Evolutionary conservation across 2,888 invertebrate genomes (phyloP), one percentile per base, ranked within the genome.

Genomic region (Hermodice carunculata): DNA sequence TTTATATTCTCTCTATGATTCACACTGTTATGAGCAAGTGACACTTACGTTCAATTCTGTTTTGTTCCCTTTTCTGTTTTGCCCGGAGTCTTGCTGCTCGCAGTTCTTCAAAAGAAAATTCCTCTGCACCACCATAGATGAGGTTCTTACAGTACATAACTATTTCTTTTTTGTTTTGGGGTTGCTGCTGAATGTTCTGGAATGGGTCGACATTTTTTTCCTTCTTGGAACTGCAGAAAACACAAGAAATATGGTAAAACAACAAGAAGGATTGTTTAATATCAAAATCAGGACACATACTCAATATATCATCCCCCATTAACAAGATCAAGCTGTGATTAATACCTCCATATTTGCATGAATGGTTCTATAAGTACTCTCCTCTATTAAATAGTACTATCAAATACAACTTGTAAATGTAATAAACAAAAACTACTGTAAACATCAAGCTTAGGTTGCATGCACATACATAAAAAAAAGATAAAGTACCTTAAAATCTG

Each of bases 61-160:
- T 22, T 11, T 57, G 42, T 22, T 6, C 42, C 40, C 54, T 24
- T 26, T 48, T 34, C 37, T 58, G 56, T 44, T 61, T 43, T 28
- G 31, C 31, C 31, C 31, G 48, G 46, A 70, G 28, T 44, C 71
- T 64, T 3, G 77, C 74, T 17, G 91, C 90, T 78, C 91, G 88
- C 72, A 94, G 88, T 88, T 94, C 93, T 87, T 94, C 94, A 87
- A 93, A 90, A 81, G 92, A 92, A 85, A 89, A 91, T 87, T 94
- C 94, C 71, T 88, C 88, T 70, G 90, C 89, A 75, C 89, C 89
- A 64, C 84, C 82, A 79, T 91, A 91, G 19, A 91, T 80, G 79
- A 90, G 88, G 71, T 89, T 83, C 81, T 92, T 92, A 78, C 91
- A 90, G 83, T 92, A 93, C 90, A 91, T 91, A 42, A 90, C 88